These are phyloP conservation scores for Tetragnatha versicolor DNA, from an alignment of 1,140 invertebrate genomes.

Conservation along the genomic window DNA sequence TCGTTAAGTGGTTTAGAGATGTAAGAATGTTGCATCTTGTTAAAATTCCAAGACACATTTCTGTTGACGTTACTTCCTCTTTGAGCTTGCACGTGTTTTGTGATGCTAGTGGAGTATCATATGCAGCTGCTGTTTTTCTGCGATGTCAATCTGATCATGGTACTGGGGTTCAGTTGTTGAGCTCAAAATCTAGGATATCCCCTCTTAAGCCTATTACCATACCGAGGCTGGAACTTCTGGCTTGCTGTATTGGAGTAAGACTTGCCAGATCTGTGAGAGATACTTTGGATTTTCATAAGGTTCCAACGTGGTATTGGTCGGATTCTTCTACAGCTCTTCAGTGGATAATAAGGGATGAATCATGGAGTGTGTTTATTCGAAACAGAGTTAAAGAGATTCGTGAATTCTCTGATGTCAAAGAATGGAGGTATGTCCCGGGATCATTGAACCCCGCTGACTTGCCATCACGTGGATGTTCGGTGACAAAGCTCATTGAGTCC, in stretches of 20 bases:
- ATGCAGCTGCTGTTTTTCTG: neutral
- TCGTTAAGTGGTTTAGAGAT: neutral
- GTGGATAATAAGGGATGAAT: neutral
- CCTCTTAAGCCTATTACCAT: neutral
- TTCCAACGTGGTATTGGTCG: neutral
- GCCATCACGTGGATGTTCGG: neutral
- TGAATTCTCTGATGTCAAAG: neutral
- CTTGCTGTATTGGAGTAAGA: neutral
- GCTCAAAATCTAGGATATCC: neutral
- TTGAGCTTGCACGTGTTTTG: slow-evolving; percentile 4
- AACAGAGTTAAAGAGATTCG: neutral
- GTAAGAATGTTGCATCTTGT: neutral
- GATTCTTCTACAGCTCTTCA: neutral
- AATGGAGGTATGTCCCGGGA: neutral
- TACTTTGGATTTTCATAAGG: neutral
- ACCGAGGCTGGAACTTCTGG: neutral
- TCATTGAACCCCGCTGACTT: neutral
- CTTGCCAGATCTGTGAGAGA: neutral
- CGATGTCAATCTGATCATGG: neutral
- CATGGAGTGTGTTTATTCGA: neutral
- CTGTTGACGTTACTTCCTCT: neutral
- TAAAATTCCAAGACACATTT: neutral
- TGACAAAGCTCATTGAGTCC: neutral
- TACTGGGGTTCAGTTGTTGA: neutral
- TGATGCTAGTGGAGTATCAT: neutral